A percentile compares a stretch with the other conserved stretches of the same genome.
phyloP scores from a whole-genome alignment of 2,797 vertebrate species.

The Poeciliopsis paucimaculata region DNA sequence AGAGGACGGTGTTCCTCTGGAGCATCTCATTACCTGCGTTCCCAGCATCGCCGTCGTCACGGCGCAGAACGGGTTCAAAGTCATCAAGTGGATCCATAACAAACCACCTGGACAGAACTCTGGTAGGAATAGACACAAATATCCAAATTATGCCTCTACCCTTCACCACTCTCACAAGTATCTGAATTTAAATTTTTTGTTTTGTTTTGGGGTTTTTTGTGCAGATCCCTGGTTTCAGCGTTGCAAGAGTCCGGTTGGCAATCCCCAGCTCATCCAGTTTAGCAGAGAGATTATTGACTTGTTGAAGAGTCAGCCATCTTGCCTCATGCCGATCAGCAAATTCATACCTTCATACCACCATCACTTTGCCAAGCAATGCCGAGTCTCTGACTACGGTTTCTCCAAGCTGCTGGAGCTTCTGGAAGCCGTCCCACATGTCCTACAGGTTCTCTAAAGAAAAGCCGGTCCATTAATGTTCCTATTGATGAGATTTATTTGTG shows the following conservation, averaged over 20 bases:
- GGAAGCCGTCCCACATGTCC: conserved; percentile 95
- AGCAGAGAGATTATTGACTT: conserved; percentile 96
- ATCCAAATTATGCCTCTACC: background rate
- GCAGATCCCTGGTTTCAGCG: conserved; percentile 94
- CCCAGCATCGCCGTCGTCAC: conserved; percentile 93
- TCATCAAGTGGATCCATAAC: conserved; percentile 98
- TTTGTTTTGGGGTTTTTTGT: background rate
- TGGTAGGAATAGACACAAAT: conserved; percentile 76
- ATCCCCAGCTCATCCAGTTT: conserved; percentile 98
- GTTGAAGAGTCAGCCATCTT: conserved; percentile 90
- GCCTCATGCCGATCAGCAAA: conserved; percentile 89
- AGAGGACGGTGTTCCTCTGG: conserved; percentile 89
- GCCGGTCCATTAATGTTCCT: too few relatives aligned
- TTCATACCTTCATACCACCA: conserved; percentile 98
- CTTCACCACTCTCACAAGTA: background rate
- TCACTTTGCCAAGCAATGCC: conserved; percentile 97
- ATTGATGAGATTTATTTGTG: background rate
- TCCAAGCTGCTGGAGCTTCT: conserved; percentile 94
- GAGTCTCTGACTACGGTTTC: conserved; percentile 97
- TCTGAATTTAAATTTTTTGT: too few relatives aligned
- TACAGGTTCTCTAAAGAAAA: conserved; percentile 83
- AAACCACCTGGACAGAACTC: conserved; percentile 89
- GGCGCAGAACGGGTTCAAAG: conserved; percentile 95
- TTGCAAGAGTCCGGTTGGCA: conserved; percentile 95
- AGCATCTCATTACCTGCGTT: conserved; percentile 95